These are phyloP conservation scores for Leucopsar rothschildi DNA, from an alignment of 2,113 vertebrate species.

Conservation along the genomic window DNA sequence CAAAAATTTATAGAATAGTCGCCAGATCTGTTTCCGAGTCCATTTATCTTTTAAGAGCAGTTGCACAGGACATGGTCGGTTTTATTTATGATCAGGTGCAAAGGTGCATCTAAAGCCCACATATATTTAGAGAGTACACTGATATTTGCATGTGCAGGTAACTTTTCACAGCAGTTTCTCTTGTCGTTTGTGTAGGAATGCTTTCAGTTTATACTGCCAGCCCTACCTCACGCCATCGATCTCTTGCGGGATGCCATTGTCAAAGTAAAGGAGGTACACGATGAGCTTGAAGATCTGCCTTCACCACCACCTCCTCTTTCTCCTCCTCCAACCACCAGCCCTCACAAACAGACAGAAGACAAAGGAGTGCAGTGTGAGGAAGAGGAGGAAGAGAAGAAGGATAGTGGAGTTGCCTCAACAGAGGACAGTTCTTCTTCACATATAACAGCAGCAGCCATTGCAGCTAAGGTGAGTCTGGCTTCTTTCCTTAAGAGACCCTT, in stretches of 20 bases:
- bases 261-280: constrained; percentile 92
- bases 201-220: constrained; percentile 99
- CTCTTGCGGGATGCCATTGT: constrained; percentile 94
- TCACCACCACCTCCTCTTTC: constrained; percentile 92
- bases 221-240: constrained; percentile 97
- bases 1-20: neutral
- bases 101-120: neutral
- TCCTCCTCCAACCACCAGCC: constrained; percentile 89
- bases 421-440: constrained; percentile 96
- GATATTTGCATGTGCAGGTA: neutral
- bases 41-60: neutral
- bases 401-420: constrained; percentile 94
- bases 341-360: constrained; percentile 94
- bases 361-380: constrained; percentile 98
- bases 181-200: constrained; percentile 85
- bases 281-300: constrained; percentile 94
- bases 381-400: constrained; percentile 97
- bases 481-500: neutral
- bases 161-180: constrained; percentile 46
- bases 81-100: neutral
- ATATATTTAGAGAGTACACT: neutral
- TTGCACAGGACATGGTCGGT: neutral
- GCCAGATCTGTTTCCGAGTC: neutral
- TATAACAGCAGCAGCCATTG: constrained; percentile 96
- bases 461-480: constrained; percentile 88